phyloP scores from a whole-genome alignment of 1,140 invertebrate genomes.

The Trichonephila clavata region DNA sequence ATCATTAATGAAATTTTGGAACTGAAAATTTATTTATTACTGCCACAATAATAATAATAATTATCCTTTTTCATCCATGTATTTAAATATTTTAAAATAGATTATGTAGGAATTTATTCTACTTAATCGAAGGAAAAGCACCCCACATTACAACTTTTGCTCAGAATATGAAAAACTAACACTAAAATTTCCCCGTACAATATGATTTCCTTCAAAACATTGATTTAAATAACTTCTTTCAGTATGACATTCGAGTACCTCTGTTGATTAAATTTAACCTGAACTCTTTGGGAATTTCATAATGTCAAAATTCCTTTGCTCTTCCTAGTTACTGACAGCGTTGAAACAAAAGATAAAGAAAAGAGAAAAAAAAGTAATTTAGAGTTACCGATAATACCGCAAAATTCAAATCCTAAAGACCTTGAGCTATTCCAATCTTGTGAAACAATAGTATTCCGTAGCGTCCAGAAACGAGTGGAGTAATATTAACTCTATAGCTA shows the following conservation, averaged over 20 bases:
- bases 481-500: constrained; percentile 73
- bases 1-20: no score
- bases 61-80: no score
- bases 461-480: constrained; percentile 40
- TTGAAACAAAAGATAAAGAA: not conserved
- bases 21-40: no score
- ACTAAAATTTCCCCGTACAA: not conserved
- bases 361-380: constrained; percentile 46
- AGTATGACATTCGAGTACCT: not conserved
- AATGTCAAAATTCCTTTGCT: not conserved
- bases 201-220: constrained; percentile 9
- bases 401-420: constrained; percentile 59
- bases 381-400: constrained; percentile 52
- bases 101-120: no score
- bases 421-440: constrained; percentile 36
- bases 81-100: no score
- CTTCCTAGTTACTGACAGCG: not conserved
- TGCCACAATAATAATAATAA: no score
- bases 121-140: no score
- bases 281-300: not conserved
- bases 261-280: not conserved
- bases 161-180: no score
- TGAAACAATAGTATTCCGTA: constrained; percentile 50
- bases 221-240: constrained; percentile 21
- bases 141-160: no score